Percentiles rank a stretch among this genome's conserved stretches.
Evolutionary conservation across 1,140 invertebrate species (phyloP).

Genomic region (Mylabris phalerata): DNA sequence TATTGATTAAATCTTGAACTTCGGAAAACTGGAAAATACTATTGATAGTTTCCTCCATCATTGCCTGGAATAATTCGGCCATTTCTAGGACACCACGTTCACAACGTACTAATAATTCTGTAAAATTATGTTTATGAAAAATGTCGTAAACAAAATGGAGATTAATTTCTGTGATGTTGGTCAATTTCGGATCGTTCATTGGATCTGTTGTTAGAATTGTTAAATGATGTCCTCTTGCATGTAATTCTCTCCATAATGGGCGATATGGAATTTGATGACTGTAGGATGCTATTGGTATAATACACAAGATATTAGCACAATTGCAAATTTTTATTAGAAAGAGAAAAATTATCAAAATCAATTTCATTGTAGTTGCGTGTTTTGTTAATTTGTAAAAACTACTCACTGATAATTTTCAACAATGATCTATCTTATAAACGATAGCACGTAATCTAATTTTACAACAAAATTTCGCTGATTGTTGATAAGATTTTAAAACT

Average conservation of each 20-base stretch:
- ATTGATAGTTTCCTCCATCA: background rate
- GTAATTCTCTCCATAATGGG: slow-evolving; percentile 31
- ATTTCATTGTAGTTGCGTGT: no score
- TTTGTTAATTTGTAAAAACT: no score
- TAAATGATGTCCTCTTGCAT: slow-evolving; percentile 43
- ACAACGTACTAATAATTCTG: background rate
- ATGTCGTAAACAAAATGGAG: background rate
- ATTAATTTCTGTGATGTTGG: slow-evolving; percentile 4
- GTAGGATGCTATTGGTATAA: slow-evolving; percentile 39
- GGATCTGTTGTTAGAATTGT: slow-evolving; percentile 41
- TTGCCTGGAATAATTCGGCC: background rate
- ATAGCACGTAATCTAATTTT: no score
- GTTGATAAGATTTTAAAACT: no score
- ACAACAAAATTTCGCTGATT: no score
- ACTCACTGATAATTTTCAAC: no score
- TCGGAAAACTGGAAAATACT: background rate
- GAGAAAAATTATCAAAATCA: no score
- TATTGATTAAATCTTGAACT: background rate
- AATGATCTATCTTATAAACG: no score
- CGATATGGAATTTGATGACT: slow-evolving; percentile 45
- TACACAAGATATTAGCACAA: slow-evolving; percentile 37
- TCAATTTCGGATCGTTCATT: slow-evolving; percentile 26
- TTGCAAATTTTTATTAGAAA: background rate
- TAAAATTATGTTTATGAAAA: background rate
- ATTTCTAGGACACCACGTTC: background rate